Evolutionary conservation across 2,113 vertebrate genomes (phyloP).

Genomic region (cattle (Bos taurus)): DNA sequence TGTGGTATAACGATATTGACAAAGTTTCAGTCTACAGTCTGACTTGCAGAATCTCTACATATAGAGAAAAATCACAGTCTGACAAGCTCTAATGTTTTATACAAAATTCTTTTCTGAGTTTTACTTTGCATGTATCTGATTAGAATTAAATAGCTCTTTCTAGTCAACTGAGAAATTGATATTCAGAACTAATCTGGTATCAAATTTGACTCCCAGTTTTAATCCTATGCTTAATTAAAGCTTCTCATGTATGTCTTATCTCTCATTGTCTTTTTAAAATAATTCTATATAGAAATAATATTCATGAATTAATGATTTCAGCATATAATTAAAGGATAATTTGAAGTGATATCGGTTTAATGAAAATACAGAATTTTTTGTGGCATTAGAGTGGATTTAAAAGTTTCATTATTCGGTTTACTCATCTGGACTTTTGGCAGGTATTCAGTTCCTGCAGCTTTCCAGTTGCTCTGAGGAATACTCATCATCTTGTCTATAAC

Average conservation of each 20-base stretch:
- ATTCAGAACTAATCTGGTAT: background rate
- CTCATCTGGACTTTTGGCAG: background rate
- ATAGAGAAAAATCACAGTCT: background rate
- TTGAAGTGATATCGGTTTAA: background rate
- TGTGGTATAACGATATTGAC: background rate
- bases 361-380: background rate
- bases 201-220: slow-evolving; percentile 20
- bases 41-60: background rate
- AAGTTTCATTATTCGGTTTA: background rate
- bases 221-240: background rate
- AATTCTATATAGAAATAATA: background rate
- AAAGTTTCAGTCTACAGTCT: background rate
- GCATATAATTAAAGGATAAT: background rate
- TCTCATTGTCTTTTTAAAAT: background rate
- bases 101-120: background rate
- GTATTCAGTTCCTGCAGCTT: background rate
- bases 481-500: background rate
- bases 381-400: background rate
- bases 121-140: background rate
- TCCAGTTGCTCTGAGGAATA: background rate
- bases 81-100: background rate
- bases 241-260: background rate
- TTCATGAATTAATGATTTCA: background rate
- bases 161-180: slow-evolving; percentile 27
- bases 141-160: slow-evolving; percentile 5